A percentile compares a stretch with the other conserved stretches of the same genome.
These are phyloP conservation scores for Dicyrtoma fusca DNA, from an alignment of 2,888 invertebrate species.

Conservation along the genomic window DNA sequence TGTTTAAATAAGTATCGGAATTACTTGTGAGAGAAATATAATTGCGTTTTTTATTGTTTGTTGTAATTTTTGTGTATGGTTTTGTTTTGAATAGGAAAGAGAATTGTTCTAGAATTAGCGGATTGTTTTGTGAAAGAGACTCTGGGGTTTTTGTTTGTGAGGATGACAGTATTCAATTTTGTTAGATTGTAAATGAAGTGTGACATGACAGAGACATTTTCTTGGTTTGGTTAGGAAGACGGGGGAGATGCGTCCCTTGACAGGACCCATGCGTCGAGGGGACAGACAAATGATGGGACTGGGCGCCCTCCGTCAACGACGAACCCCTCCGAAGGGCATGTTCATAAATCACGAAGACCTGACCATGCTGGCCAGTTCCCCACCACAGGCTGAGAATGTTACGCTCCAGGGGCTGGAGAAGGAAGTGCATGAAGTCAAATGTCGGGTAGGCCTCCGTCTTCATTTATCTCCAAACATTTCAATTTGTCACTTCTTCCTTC, in stretches of 20 bases:
- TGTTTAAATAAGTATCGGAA: too few species aligned
- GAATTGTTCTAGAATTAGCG: neutral
- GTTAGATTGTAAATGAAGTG: neutral
- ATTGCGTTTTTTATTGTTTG: neutral
- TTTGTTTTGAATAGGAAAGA: neutral
- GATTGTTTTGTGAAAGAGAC: neutral
- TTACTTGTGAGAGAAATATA: too few species aligned
- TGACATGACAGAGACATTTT: constrained; percentile 16
- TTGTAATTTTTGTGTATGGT: neutral
- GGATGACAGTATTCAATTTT: neutral
- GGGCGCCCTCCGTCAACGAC: constrained; percentile 62
- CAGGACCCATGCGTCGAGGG: constrained; percentile 63
- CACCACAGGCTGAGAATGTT: constrained; percentile 74
- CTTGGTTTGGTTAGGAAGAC: constrained; percentile 68
- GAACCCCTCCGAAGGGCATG: constrained; percentile 94
- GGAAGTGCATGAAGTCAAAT: constrained; percentile 90
- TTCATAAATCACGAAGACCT: constrained; percentile 97
- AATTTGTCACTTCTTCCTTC: too few species aligned
- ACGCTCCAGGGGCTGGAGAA: constrained; percentile 90
- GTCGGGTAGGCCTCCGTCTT: constrained; percentile 79
- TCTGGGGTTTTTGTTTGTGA: neutral
- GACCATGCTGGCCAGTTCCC: constrained; percentile 82
- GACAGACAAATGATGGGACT: constrained; percentile 57
- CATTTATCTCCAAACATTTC: too few species aligned
- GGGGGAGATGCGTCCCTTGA: constrained; percentile 77